Evolutionary conservation across 2,797 vertebrate genomes (phyloP).

Genomic region (Cottoperca gobio): DNA sequence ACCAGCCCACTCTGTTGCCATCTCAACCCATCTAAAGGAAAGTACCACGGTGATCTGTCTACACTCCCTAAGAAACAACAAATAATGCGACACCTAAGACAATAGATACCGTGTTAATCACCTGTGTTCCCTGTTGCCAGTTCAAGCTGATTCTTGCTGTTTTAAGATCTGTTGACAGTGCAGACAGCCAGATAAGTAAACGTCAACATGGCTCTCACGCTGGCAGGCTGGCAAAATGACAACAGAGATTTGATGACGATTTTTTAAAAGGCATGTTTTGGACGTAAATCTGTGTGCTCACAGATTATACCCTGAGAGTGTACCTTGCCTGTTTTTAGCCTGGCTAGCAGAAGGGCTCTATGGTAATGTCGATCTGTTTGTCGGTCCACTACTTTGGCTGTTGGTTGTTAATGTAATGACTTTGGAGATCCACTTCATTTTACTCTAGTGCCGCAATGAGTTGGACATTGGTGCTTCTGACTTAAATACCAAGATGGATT

Average conservation of each 20-base stretch:
- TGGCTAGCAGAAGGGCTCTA: background rate
- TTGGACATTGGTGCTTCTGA: background rate
- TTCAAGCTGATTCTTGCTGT: background rate
- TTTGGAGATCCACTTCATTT: background rate
- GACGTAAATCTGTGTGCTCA: background rate
- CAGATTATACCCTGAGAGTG: slow-evolving; percentile 17
- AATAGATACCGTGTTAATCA: background rate
- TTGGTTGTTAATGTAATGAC: background rate
- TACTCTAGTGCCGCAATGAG: background rate
- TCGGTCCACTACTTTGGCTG: background rate
- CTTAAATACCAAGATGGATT: background rate
- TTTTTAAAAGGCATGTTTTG: slow-evolving; percentile 31
- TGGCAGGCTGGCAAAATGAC: slow-evolving; percentile 28
- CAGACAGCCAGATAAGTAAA: slow-evolving; percentile 32
- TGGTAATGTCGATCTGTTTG: background rate
- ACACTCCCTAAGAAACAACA: background rate
- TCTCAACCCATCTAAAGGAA: slow-evolving; percentile 17
- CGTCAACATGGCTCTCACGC: slow-evolving; percentile 32
- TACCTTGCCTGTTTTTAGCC: background rate
- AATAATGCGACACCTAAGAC: background rate
- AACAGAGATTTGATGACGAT: slow-evolving; percentile 31
- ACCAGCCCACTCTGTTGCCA: slow-evolving; percentile 12
- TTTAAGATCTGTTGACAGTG: slow-evolving; percentile 28
- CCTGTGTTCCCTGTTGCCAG: background rate
- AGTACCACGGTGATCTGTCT: slow-evolving; percentile 9